Evolutionary conservation across 64 coral and sea anemone species (phyloP).

Genomic region (Porites australiensis): DNA sequence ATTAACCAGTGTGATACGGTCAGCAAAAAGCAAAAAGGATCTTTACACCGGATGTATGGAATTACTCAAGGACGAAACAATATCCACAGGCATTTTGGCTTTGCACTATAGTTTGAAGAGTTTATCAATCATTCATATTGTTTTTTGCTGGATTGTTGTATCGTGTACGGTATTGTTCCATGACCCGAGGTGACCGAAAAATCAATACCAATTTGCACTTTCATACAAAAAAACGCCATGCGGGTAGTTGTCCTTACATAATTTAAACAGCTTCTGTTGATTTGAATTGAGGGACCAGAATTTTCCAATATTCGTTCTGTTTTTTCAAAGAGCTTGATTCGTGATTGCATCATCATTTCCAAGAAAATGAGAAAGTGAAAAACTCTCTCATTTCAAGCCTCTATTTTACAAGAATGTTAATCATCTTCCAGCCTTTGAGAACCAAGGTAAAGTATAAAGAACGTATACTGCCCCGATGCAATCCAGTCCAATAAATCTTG

Average conservation of each 20-base stretch:
- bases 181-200: conserved; percentile 32
- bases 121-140: conserved; percentile 43
- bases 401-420: not conserved
- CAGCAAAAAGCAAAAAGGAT: not conserved
- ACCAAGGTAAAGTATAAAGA: not conserved
- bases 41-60: conserved; percentile 21
- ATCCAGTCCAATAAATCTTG: not conserved
- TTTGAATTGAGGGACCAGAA: not conserved
- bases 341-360: not conserved
- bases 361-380: not conserved
- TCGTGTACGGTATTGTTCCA: conserved; percentile 23
- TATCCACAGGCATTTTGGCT: conserved; percentile 13
- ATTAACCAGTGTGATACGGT: not conserved
- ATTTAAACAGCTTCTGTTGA: not conserved
- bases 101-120: conserved; percentile 30
- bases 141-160: conserved; percentile 49
- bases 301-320: not conserved
- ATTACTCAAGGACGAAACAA: conserved; percentile 5
- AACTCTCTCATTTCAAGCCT: not conserved
- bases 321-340: not conserved
- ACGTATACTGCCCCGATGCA: not conserved
- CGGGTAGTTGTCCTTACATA: not conserved
- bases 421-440: not conserved
- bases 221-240: conserved; percentile 42
- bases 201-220: conserved; percentile 54